Percentiles rank a stretch among this genome's conserved stretches.
Conservation (phyloP, 2,113 vertebrate species). For the Eurystomus gularis region DNA sequence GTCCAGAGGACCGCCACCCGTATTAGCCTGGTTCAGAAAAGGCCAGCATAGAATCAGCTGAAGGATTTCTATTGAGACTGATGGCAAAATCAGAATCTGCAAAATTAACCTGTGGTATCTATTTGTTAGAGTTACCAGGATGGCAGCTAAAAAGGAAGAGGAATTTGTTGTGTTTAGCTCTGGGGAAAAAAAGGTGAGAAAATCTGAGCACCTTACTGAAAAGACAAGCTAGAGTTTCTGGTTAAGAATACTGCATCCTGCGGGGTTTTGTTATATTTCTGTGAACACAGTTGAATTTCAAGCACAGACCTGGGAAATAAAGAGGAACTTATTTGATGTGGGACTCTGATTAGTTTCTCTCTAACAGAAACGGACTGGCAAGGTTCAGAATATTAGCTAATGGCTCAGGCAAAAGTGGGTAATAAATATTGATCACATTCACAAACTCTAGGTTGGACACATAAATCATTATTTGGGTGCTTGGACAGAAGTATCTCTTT, state of each 20-base stretch:
- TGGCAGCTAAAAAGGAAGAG: not conserved
- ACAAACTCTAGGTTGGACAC: not conserved
- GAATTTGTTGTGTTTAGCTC: not conserved
- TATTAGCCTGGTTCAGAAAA: not conserved
- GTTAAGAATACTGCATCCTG: not conserved
- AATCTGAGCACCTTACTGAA: not conserved
- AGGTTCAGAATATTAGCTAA: not conserved
- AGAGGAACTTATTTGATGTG: not conserved
- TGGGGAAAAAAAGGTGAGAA: not conserved
- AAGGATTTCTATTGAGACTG: not conserved
- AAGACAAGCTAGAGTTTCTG: not conserved
- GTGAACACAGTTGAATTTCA: not conserved
- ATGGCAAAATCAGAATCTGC: not conserved
- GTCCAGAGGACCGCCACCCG: not conserved
- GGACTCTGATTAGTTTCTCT: not conserved
- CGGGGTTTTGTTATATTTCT: not conserved
- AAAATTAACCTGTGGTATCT: not conserved
- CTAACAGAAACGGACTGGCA: not conserved
- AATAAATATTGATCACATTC: slow-evolving; percentile 17
- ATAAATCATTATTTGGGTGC: slow-evolving; percentile 1
- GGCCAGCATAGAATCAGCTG: not conserved
- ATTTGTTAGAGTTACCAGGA: not conserved
- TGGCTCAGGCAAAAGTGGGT: not conserved
- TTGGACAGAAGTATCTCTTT: not conserved
- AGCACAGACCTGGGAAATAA: not conserved